Conservation (phyloP, 2,888 invertebrate species). For the Trissonchulus sp. region DNA sequence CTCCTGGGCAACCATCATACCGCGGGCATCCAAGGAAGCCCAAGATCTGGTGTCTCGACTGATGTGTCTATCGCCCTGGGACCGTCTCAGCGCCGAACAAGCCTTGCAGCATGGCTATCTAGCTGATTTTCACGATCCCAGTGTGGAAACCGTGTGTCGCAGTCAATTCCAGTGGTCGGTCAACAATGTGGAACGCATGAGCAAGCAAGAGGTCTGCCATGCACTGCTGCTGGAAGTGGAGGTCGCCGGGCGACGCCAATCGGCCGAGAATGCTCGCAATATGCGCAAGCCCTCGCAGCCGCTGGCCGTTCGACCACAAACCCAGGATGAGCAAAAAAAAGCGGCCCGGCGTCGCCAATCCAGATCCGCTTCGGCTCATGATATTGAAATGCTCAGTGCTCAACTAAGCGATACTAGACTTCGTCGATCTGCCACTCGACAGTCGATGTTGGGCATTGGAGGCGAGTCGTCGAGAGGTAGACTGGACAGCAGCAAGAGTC, state of each 20-base stretch:
- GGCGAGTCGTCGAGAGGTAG: too few species aligned
- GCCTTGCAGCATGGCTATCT: conserved; percentile 56
- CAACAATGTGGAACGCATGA: background rate
- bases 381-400: conserved; percentile 39
- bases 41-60: conserved; percentile 51
- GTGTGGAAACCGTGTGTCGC: conserved; percentile 53
- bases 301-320: background rate
- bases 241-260: background rate
- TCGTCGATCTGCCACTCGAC: background rate
- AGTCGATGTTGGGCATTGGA: background rate
- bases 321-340: background rate
- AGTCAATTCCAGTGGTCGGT: conserved; percentile 10
- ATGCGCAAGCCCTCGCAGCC: background rate
- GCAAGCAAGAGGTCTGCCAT: conserved; percentile 1
- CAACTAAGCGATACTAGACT: conserved; percentile 39
- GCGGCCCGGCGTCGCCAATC: background rate
- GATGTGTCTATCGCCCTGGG: conserved; percentile 54
- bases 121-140: conserved; percentile 55
- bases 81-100: conserved; percentile 53
- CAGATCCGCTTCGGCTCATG: conserved; percentile 29
- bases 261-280: conserved; percentile 35
- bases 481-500: too few species aligned
- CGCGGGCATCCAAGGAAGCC: conserved; percentile 54
- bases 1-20: conserved; percentile 52
- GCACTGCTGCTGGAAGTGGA: background rate